Evolutionary conservation across 2,797 vertebrate genomes (phyloP), one percentile per base, ranked within the genome.

Genomic region (Cynopterus sphinx): DNA sequence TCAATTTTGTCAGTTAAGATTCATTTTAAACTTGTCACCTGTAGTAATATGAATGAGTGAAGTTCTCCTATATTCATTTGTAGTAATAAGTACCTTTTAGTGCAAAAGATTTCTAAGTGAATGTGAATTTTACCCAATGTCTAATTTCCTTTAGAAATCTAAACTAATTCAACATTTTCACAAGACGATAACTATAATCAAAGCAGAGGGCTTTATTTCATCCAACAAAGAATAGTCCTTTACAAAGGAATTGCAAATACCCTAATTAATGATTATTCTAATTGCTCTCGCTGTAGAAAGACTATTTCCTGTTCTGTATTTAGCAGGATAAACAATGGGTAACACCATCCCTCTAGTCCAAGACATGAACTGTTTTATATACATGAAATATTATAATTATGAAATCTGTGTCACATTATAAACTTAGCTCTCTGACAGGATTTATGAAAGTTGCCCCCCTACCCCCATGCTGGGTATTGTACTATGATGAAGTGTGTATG

Each of bases 191-290:
- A 87, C 55, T 84, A 33, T 81, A 93, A 95, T 90, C 75, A 93
- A 89, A 57, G 22, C 63, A 92, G 61, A 90, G 41, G 73, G 22
- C 12, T 91, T 92, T 87, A 97, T 94, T 97, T 87, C 31, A 55
- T 41, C 49, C 59, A 96, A 96, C 75, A 88, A 94, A 86, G 55
- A 73, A 93, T 6, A 93, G 68, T 68, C 12, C 41, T 90, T 79
- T 61, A 93, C 70, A 94, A 87, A 89, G 39, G 59, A 96, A 91
- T 87, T 93, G 9, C 46, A 65, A 97, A 81, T 81, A 84, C 16
- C 65, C 83, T 61, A 89, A 95, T 84, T 91, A 93, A 91, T 94
- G 53, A 95, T 86, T 63, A 83, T 90, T 96, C 26, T 91, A 92
- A 90, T 96, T 95, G 26, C 2, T 96, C 16, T 93, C 81, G 51